These are phyloP conservation scores for Drosophila stalkeri DNA, from an alignment of 2,888 invertebrate species.

Conservation along the genomic window DNA sequence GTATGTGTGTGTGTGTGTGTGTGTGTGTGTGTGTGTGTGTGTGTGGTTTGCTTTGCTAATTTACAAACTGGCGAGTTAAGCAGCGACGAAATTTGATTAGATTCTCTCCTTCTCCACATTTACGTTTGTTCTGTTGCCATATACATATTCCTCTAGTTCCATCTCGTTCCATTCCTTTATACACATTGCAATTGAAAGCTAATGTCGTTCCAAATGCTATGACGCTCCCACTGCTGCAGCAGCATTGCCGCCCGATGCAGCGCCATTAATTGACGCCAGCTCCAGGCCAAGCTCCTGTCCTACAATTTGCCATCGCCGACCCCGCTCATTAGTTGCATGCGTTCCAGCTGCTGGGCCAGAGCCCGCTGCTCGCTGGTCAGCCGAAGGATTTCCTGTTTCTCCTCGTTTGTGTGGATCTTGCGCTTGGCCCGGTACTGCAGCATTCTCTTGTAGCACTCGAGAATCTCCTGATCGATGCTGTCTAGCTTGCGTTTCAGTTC, in stretches of 20 bases:
- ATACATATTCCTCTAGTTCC: background rate
- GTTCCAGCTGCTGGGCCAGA: conserved; percentile 83
- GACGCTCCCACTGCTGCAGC: conserved; percentile 48
- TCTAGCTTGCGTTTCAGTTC: conserved; percentile 91
- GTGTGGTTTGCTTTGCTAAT: conserved; percentile 34
- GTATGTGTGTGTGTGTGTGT: conserved; percentile 8
- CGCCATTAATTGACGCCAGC: conserved; percentile 73
- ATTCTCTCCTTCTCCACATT: background rate
- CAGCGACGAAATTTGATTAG: conserved; percentile 29
- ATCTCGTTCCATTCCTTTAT: conserved; percentile 18
- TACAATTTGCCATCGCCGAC: conserved; percentile 56
- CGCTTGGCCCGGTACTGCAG: conserved; percentile 92
- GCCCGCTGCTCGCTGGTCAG: conserved; percentile 89
- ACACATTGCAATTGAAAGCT: conserved; percentile 58
- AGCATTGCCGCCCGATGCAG: conserved; percentile 73
- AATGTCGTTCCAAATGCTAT: conserved; percentile 50
- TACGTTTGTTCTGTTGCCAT: background rate
- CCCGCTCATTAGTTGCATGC: conserved; percentile 61
- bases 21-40: conserved; percentile 12
- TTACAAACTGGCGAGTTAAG: conserved; percentile 55
- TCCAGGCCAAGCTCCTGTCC: conserved; percentile 77
- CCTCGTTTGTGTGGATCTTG: conserved; percentile 91
- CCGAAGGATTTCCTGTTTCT: conserved; percentile 92
- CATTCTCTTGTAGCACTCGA: conserved; percentile 94
- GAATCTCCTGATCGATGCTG: conserved; percentile 89